Evolutionary conservation across 30 jellyfish, hydroid and myxozoan species (phyloP), one percentile per base, ranked within the genome.

Genomic region (Mastigias papua): DNA sequence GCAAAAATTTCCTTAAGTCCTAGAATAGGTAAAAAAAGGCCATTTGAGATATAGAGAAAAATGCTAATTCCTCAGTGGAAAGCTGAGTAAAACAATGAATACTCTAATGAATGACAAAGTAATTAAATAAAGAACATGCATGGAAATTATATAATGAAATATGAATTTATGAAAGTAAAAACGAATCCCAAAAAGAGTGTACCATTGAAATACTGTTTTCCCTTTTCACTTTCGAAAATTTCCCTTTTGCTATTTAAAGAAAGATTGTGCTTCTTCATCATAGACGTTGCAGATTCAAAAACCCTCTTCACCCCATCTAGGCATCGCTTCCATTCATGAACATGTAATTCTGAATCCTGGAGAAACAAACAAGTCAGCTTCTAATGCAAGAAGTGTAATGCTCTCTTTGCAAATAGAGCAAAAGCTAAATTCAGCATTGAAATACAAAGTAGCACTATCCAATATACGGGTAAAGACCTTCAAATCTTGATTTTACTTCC

Each of bases 281-380:
- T 74, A 15, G 75, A 25, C 7, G 92, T 48, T 7, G 92, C 48
- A 7, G 85, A 67, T 49, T 69, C 80, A 50, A 82, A 51, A 21
- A 82, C 86, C 19, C 30, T 68, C 22, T n/a, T 48, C 21, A 82
- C 57, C 35, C 92, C 71, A 25, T 35, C 68, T 26, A 82, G 28
- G 37, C 79, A 82, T 49, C 85, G 48, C 37, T 82, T 82, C 92
- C 92, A 82, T 49, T 82, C 92, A 68, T 82, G 84, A 26, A 82
- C 76, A 35, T 82, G 92, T 61, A 49, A 60, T 34, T 82, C 92
- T 26, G 92, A 37, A 27, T 72, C 88, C 93, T 84, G 46, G 32
- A 72, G 49, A 81, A 37, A 20, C 23, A 27, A 3, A 19, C 7
- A 51, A 13, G 27, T 23, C 27, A 17, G 2, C 17, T 51, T 51